A percentile compares a stretch with the other conserved stretches of the same genome.
Evolutionary conservation across 2,113 vertebrate genomes (phyloP).

Genomic region (Cynocephalus volans): DNA sequence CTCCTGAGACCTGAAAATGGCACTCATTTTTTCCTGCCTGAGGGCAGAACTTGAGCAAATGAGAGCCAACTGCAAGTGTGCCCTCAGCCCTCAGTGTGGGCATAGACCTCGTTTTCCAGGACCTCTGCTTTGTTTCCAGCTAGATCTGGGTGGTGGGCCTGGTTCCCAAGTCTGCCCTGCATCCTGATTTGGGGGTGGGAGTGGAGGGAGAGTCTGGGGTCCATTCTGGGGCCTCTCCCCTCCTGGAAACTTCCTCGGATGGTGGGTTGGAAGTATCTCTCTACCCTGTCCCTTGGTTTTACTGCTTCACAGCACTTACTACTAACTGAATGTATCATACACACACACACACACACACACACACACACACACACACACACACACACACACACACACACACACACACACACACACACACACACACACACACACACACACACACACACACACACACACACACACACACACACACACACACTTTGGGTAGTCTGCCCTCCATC

Average conservation of each 20-base stretch:
- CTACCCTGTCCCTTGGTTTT: too few relatives aligned
- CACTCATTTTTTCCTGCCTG: neutral
- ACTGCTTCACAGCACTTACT: neutral
- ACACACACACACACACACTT: fast-evolving
- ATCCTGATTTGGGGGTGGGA: neutral
- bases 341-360: too few relatives aligned
- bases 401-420: fast-evolving
- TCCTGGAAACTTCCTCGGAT: neutral
- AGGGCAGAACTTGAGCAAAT: neutral
- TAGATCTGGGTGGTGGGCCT: neutral
- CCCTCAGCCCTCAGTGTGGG: fast-evolving
- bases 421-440: fast-evolving
- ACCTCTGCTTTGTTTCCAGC: neutral
- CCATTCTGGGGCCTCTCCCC: neutral
- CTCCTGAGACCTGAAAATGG: neutral
- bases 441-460: fast-evolving
- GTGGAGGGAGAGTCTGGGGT: neutral
- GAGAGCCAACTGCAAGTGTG: neutral
- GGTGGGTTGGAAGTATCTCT: neutral
- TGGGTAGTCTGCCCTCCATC: neutral
- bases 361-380: fast-evolving
- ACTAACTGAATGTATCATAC: fast-evolving
- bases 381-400: fast-evolving
- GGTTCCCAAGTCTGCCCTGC: neutral
- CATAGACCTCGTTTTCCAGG: neutral